phyloP scores from a whole-genome alignment of 2,113 vertebrate genomes.

The Ammospiza nelsoni region DNA sequence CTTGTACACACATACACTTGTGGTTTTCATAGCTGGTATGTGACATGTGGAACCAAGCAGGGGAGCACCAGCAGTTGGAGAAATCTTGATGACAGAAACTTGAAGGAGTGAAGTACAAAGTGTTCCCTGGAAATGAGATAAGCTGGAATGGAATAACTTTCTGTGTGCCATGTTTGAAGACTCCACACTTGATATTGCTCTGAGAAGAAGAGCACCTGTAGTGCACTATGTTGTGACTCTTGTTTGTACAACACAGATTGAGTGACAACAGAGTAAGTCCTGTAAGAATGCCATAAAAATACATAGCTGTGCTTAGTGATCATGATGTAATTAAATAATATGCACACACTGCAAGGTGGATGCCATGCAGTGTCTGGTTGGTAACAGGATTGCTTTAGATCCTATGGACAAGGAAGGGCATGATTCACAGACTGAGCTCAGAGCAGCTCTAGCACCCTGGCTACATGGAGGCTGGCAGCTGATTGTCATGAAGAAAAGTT shows the following conservation, averaged over 20 bases:
- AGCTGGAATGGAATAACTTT: not conserved
- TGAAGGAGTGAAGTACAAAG: not conserved
- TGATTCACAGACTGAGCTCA: not conserved
- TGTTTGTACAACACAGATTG: not conserved
- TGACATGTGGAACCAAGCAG: not conserved
- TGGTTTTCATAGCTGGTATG: not conserved
- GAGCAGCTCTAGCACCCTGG: not conserved
- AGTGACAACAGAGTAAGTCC: not conserved
- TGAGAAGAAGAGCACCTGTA: not conserved
- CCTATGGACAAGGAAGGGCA: not conserved
- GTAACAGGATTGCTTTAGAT: not conserved
- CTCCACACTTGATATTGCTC: not conserved
- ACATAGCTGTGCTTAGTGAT: not conserved
- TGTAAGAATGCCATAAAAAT: not conserved
- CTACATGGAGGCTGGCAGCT: not conserved
- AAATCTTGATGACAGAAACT: not conserved
- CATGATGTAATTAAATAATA: not conserved
- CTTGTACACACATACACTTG: not conserved
- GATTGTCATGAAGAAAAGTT: not conserved
- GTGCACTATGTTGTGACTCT: not conserved
- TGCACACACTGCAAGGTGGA: not conserved
- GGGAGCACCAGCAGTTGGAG: not conserved
- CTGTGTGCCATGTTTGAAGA: not conserved
- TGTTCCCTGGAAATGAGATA: not conserved
- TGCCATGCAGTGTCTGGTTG: not conserved